Evolutionary conservation across 2,797 vertebrate genomes (phyloP).

Genomic region (Pogonophryne albipinna): DNA sequence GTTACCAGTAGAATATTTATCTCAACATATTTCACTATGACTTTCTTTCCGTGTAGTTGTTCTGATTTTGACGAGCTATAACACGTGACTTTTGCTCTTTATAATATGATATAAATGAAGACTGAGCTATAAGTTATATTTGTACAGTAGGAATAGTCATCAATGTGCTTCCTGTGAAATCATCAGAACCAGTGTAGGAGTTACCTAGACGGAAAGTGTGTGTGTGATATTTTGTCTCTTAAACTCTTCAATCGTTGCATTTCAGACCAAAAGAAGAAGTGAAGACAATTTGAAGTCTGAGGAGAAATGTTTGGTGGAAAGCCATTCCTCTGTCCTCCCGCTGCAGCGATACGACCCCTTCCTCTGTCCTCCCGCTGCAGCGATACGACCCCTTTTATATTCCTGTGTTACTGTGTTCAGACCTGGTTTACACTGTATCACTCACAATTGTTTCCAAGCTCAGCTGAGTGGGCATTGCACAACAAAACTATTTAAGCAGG

Average conservation of each 20-base stretch:
- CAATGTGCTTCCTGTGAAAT: neutral
- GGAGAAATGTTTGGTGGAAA: constrained; percentile 37
- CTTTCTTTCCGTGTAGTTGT: too few relatives aligned
- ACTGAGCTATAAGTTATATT: neutral
- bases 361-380: constrained; percentile 38
- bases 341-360: constrained; percentile 52
- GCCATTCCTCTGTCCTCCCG: constrained; percentile 40
- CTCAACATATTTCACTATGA: too few relatives aligned
- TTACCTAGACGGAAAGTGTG: too few relatives aligned
- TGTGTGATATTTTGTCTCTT: neutral
- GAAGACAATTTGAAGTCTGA: constrained; percentile 81
- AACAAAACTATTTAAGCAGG: neutral
- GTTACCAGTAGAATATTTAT: neutral
- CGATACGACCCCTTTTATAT: constrained; percentile 79
- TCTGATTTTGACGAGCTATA: too few relatives aligned
- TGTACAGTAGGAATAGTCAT: neutral
- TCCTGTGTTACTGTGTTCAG: constrained; percentile 76
- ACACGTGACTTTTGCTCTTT: too few relatives aligned
- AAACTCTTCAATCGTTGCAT: constrained; percentile 7
- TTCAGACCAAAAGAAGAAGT: constrained; percentile 87
- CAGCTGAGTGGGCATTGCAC: neutral
- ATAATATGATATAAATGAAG: too few relatives aligned
- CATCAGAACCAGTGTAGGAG: neutral
- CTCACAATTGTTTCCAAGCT: constrained; percentile 48
- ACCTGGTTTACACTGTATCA: constrained; percentile 60